Base-by-base conservation (phyloP, 2,888 invertebrate species). In the Netelia inedita region DNA sequence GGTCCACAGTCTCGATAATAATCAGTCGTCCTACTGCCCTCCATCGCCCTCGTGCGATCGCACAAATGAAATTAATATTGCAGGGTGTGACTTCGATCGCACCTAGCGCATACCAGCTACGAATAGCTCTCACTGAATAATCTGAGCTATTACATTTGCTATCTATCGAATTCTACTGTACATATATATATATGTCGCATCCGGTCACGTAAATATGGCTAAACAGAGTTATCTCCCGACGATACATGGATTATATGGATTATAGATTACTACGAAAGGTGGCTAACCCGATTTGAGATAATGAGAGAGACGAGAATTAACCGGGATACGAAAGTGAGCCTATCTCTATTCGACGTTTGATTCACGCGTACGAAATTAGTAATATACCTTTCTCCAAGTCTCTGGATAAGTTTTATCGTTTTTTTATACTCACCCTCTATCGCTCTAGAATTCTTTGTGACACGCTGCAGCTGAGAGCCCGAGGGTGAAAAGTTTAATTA, bases 401-500 rank as follows among this genome's bases (percentile, higher is more conserved):
- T 73, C 57, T 35, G 41, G 21, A 16, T 35, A 53, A 69, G 35
- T 8, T 69, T 69, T 14, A 14, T 14, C 46, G 46, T 46, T 63
- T 65, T 11, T 35, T 8, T 43, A 63, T 74, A 59, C 28, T 61
- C 55, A 66, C 35, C 57, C 16, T 75, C 16, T 71, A 68, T 72
- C 55, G 41, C 66, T 61, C 55, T n/a, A 53, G 23, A 53, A 35
- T 46, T 76, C 69, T 57, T 68, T 50, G 41, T 74, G 53, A 71
- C 59, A 16, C 28, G 61, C 16, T n/a, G 35, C 14, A 66, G 16
- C 61, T 79, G 59, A 57, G 63, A 55, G 55, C 61, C 41, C 59
- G 63, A 76, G 72, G 73, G 59, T 82, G 87, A 78, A 86, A 74
- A 82, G 84, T 78, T 90, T 87, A 89, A 89, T 89, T 90, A 90